A percentile compares a stretch with the other conserved stretches of the same genome.
phyloP scores from a whole-genome alignment of 2,888 invertebrate genomes.

The Eupithecia centaureata region DNA sequence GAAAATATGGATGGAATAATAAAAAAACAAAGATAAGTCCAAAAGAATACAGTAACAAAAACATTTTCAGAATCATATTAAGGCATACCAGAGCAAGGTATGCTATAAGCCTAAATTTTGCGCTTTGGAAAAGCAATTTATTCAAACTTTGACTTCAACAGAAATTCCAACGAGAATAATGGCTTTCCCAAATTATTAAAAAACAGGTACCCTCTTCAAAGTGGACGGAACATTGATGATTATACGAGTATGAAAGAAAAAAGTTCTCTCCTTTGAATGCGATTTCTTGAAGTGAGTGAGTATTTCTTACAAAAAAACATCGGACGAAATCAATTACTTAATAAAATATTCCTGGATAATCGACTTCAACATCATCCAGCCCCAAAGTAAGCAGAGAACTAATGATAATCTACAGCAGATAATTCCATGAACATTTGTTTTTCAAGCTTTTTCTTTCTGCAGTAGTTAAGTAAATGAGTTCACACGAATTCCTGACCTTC shows the following conservation, averaged over 20 bases:
- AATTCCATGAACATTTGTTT: neutral
- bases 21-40: neutral
- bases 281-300: too few species aligned
- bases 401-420: too few species aligned
- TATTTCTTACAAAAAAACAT: too few species aligned
- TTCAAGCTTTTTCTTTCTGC: neutral
- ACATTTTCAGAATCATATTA: neutral
- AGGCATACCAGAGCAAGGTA: neutral
- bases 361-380: too few species aligned
- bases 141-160: neutral
- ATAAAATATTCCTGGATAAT: too few species aligned
- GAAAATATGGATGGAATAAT: neutral
- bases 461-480: neutral
- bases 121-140: neutral
- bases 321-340: too few species aligned
- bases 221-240: neutral
- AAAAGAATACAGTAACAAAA: neutral
- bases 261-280: neutral
- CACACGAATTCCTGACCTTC: constrained; percentile 14
- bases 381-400: too few species aligned
- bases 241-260: neutral
- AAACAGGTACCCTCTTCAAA: neutral
- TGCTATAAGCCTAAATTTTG: neutral
- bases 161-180: neutral
- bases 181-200: neutral